Evolutionary conservation across 1,140 invertebrate species (phyloP).

Genomic region (Ladona fulva): DNA sequence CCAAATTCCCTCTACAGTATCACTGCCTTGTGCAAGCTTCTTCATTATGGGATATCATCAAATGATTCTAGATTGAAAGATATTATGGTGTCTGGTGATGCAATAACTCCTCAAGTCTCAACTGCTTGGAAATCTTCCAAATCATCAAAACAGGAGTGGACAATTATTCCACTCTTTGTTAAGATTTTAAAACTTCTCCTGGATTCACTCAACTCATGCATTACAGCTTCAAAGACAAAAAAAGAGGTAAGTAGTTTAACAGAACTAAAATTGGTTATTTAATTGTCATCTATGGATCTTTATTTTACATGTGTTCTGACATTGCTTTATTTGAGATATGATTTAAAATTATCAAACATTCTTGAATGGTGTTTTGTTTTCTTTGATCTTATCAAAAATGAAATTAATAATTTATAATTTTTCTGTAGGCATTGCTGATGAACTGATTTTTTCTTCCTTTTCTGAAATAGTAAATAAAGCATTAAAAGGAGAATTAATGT

Average conservation of each 20-base stretch:
- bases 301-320: too few relatives aligned
- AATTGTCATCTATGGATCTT: slow-evolving; percentile 21
- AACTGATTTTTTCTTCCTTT: too few relatives aligned
- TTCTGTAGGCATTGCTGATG: too few relatives aligned
- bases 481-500: too few relatives aligned
- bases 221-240: slow-evolving; percentile 33
- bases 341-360: too few relatives aligned
- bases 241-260: background rate
- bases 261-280: too few relatives aligned
- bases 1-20: slow-evolving; percentile 29
- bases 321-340: too few relatives aligned
- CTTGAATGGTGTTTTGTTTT: too few relatives aligned
- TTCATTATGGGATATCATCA: slow-evolving; percentile 46
- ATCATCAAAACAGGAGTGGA: slow-evolving; percentile 32
- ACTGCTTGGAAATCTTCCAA: background rate
- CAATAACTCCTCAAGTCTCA: slow-evolving; percentile 26
- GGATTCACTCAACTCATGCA: slow-evolving; percentile 41
- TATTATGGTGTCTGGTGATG: slow-evolving; percentile 41
- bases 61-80: slow-evolving; percentile 43
- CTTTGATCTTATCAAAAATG: too few relatives aligned
- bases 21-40: slow-evolving; percentile 45
- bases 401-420: too few relatives aligned
- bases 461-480: too few relatives aligned
- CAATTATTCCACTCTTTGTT: slow-evolving; percentile 41
- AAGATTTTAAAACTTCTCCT: slow-evolving; percentile 49